Conservation (phyloP, 1,140 invertebrate species). For the Pogonomyrmex californicus region DNA sequence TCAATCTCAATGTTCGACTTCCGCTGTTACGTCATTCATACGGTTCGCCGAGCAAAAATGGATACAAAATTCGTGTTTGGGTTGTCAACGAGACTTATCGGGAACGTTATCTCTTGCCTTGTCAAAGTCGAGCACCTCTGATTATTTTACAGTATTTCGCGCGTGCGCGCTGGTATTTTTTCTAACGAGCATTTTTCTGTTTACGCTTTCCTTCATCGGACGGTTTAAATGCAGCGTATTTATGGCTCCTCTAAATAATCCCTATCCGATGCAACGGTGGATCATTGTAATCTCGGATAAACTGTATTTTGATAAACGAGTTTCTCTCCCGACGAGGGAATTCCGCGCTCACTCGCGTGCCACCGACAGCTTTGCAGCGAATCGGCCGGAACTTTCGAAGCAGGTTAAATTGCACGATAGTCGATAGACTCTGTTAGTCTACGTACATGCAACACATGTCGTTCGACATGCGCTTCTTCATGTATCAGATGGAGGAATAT, state of each 20-base stretch:
- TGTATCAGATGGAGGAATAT: conserved; percentile 8
- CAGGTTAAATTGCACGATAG: conserved; percentile 61
- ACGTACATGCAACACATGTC: conserved; percentile 60
- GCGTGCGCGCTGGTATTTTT: conserved; percentile 7
- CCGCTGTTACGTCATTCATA: conserved; percentile 55
- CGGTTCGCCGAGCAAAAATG: conserved; percentile 35
- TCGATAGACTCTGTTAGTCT: conserved; percentile 52
- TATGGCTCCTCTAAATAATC: conserved; percentile 71
- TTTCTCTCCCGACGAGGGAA: conserved; percentile 12
- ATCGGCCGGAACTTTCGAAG: conserved; percentile 57
- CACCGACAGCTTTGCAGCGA: conserved; percentile 60
- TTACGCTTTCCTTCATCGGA: conserved; percentile 48
- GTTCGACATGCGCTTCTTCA: conserved; percentile 29
- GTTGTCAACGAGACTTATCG: conserved; percentile 36
- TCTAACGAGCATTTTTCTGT: conserved; percentile 65
- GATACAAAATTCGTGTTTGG: conserved; percentile 54
- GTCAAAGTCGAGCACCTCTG: conserved; percentile 11
- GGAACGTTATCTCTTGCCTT: conserved; percentile 28
- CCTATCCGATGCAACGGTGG: conserved; percentile 46
- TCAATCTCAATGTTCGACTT: conserved; percentile 54
- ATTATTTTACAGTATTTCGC: conserved; percentile 2
- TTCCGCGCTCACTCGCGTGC: conserved; percentile 50
- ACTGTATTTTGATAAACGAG: conserved; percentile 68
- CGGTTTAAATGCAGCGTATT: conserved; percentile 65
- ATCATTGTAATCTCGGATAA: conserved; percentile 70